Evolutionary conservation across 2,888 invertebrate species (phyloP).

Genomic region (Thelaira solivaga): DNA sequence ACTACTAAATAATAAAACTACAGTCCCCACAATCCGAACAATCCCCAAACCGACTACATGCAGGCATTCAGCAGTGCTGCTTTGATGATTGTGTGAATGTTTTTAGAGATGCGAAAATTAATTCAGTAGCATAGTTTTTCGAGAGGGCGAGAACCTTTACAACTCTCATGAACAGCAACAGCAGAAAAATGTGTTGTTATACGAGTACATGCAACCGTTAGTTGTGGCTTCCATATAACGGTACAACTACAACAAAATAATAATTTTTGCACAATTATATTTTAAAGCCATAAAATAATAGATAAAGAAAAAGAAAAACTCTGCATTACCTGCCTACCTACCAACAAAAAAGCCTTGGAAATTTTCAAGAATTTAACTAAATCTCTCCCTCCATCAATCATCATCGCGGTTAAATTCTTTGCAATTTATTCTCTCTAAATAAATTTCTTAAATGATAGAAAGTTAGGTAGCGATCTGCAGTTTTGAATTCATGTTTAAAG

Average conservation of each 20-base stretch:
- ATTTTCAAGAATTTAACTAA: not conserved
- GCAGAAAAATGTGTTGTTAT: not conserved
- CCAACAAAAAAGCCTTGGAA: conserved; percentile 1
- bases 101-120: conserved; percentile 22
- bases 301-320: too few relatives aligned
- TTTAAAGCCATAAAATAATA: conserved; percentile 11
- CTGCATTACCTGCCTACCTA: too few relatives aligned
- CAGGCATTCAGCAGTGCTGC: too few relatives aligned
- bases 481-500: not conserved
- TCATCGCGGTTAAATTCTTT: not conserved
- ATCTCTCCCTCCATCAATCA: not conserved
- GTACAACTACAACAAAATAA: not conserved
- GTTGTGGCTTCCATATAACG: conserved; percentile 32
- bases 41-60: too few relatives aligned
- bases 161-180: conserved; percentile 8
- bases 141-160: conserved; percentile 30
- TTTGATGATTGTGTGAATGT: not conserved
- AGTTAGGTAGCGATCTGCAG: too few relatives aligned
- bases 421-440: too few relatives aligned
- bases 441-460: too few relatives aligned
- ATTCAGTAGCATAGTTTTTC: conserved; percentile 28
- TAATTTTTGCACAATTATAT: conserved; percentile 9
- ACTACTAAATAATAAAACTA: conserved; percentile 1
- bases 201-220: conserved; percentile 7
- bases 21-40: not conserved